A percentile compares a stretch with the other conserved stretches of the same genome.
These are phyloP conservation scores for Eurytoma adleriae DNA, from an alignment of 2,888 invertebrate species.

Conservation along the genomic window DNA sequence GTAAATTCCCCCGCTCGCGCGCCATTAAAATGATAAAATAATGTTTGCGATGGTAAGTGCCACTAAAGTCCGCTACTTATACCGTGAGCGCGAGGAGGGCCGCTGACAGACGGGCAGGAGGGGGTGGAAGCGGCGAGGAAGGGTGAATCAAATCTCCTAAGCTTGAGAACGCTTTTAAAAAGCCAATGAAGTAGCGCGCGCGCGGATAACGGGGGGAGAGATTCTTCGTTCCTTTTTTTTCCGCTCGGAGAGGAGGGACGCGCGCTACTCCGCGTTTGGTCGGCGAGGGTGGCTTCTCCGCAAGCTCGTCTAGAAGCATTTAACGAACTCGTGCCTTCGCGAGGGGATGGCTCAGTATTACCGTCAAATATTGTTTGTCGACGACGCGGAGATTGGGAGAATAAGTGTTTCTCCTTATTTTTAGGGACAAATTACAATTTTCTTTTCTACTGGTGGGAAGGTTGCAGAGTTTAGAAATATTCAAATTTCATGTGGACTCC, in stretches of 20 bases:
- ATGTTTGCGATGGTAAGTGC: slow-evolving; percentile 74
- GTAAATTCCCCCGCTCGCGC: slow-evolving; percentile 54
- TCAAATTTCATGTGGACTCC: too few relatives aligned
- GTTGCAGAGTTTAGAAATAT: not conserved
- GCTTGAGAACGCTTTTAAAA: slow-evolving; percentile 49
- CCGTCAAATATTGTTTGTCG: slow-evolving; percentile 10
- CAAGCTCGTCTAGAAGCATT: not conserved
- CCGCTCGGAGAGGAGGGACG: not conserved
- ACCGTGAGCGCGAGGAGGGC: slow-evolving; percentile 26
- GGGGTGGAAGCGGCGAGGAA: not conserved
- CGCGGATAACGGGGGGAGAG: slow-evolving; percentile 12
- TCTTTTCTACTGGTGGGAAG: too few relatives aligned
- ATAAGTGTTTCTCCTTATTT: not conserved
- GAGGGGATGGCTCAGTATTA: not conserved
- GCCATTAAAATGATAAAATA: slow-evolving; percentile 75
- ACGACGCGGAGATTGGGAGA: not conserved
- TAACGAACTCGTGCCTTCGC: not conserved
- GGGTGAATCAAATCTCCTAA: slow-evolving; percentile 48
- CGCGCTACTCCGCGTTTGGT: not conserved
- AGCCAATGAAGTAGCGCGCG: slow-evolving; percentile 26
- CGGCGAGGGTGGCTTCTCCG: not conserved
- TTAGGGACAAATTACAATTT: too few relatives aligned
- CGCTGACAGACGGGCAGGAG: not conserved
- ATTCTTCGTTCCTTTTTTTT: not conserved
- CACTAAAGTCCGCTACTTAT: slow-evolving; percentile 69